Evolutionary conservation across 2,888 invertebrate genomes (phyloP).

Genomic region (Sarcophaga subvicina): DNA sequence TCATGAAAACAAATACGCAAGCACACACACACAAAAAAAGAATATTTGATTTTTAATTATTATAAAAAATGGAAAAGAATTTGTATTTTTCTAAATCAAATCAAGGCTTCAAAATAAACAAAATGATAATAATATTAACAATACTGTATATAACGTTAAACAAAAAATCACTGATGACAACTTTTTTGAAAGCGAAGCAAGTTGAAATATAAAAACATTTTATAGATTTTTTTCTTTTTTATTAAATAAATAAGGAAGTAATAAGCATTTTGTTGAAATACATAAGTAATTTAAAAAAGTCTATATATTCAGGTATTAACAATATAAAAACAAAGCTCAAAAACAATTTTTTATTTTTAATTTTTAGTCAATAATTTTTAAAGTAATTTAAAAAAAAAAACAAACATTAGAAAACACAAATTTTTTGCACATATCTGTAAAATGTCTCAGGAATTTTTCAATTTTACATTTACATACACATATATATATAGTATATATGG

Average conservation of each 20-base stretch:
- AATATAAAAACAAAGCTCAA: slow-evolving; percentile 41
- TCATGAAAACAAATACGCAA: slow-evolving; percentile 71
- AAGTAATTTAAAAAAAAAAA: neutral
- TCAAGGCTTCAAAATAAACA: neutral
- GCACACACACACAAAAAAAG: slow-evolving; percentile 55
- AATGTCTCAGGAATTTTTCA: slow-evolving; percentile 79
- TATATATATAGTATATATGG: slow-evolving; percentile 8
- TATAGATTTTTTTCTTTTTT: slow-evolving; percentile 48
- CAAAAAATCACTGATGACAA: slow-evolving; percentile 55
- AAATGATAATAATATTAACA: slow-evolving; percentile 22
- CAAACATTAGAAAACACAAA: slow-evolving; percentile 73
- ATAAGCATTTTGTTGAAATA: slow-evolving; percentile 38
- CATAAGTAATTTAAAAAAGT: neutral
- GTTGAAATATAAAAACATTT: slow-evolving; percentile 44
- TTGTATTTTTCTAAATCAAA: neutral
- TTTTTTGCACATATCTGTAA: slow-evolving; percentile 80
- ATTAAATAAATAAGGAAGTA: slow-evolving; percentile 22
- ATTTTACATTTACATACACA: slow-evolving; percentile 56
- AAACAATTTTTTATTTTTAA: slow-evolving; percentile 48
- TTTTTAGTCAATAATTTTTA: slow-evolving; percentile 42
- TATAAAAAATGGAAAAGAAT: slow-evolving; percentile 53
- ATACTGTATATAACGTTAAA: slow-evolving; percentile 47
- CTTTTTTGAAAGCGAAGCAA: slow-evolving; percentile 28
- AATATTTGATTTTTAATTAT: slow-evolving; percentile 53
- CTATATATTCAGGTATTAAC: slow-evolving; percentile 52